Evolutionary conservation across 2,797 vertebrate species (phyloP), one percentile per base, ranked within the genome.

Genomic region (Acestrorhynchus altus): DNA sequence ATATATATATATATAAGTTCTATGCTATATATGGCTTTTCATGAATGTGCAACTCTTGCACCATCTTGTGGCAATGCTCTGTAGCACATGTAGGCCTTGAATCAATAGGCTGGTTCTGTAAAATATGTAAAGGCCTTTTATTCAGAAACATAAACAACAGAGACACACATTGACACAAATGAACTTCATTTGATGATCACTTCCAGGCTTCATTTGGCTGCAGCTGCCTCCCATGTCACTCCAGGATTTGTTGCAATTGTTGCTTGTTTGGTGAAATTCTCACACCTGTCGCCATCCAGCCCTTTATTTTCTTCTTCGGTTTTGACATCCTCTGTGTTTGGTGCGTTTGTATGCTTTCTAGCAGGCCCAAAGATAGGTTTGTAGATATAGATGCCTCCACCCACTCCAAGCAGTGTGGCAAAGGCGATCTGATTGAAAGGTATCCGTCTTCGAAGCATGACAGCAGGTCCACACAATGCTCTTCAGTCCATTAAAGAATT

Each of bases 301-400:
- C 20, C 49, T 60, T 73, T 57, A 49, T 7, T 67, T 31, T n/a
- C 60, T 35, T 44, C 2, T 15, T 40, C 49, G 11, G 64, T 9
- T 28, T 24, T 42, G 47, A 59, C n/a, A n/a, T 83, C 85, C 66
- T 84, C 72, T 11, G 44, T 15, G 46, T 84, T 70, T 72, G 83
- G 72, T 57, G 79, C 77, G 46, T 5, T 74, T 40, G 72, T 16
- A 1, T 76, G 86, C 81, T 78, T 91, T 44, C 57, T 74, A n/a
- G 65, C 78, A 0, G 89, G 64, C 57, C 90, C 90, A 86, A 95
- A 96, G 78, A 90, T 76, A 31, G 96, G 96, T 84, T 86, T 93
- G 87, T 96, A 98, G 81, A 98, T 93, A 78, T 98, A 98, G 68
- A 97, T 0, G 6, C 96, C 97, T 79, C 95, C 94, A 39, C 46